Evolutionary conservation across 2,888 invertebrate genomes (phyloP), one percentile per base, ranked within the genome.

Genomic region (Phengaris alcon): DNA sequence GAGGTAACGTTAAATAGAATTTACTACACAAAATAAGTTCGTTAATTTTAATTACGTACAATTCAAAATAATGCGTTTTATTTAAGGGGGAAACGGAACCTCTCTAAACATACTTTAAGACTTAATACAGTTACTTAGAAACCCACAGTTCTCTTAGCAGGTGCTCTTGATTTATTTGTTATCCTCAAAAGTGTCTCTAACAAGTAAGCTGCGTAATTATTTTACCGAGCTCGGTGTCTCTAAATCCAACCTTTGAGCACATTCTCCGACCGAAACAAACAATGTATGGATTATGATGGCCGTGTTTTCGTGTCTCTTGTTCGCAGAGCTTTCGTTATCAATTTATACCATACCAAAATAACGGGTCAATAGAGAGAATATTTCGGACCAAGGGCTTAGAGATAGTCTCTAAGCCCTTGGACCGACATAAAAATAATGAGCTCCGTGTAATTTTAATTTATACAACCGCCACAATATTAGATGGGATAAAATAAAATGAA

Each of bases 141-240:
- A 22, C 15, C 52, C 3, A 6, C 22, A 15, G 52, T 52, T 12
- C 22, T 54, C 54, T 72, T 13, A 54, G 72, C 54, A 72, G 72
- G 72, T 72, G 13, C 22, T 70, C 22, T 70, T 35, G 52, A 70
- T 70, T 70, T 72, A 52, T 72, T 54, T 72, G 72, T 54, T 72
- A 52, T 51, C 52, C 52, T 15, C 51, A 35, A 72, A 52, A 72
- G 52, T 72, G 72, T 72, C 72, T 35, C 35, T 52, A 52, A 54
- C 52, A 35, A 35, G 68, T 72, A 72, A 72, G 72, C 72, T 12
- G 35, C 35, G 72, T 72, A 72, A 72, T 72, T 72, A 72, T 72
- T 72, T 72, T 8, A 52, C 52, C 13, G 72, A 12, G 52, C 72
- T 72, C 52, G 35, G 72, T 54, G 44, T 72, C 22, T 52, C 72